A percentile compares a stretch with the other conserved stretches of the same genome.
These are phyloP conservation scores for Centrocercus urophasianus DNA, from an alignment of 2,113 vertebrate species.

Conservation along the genomic window DNA sequence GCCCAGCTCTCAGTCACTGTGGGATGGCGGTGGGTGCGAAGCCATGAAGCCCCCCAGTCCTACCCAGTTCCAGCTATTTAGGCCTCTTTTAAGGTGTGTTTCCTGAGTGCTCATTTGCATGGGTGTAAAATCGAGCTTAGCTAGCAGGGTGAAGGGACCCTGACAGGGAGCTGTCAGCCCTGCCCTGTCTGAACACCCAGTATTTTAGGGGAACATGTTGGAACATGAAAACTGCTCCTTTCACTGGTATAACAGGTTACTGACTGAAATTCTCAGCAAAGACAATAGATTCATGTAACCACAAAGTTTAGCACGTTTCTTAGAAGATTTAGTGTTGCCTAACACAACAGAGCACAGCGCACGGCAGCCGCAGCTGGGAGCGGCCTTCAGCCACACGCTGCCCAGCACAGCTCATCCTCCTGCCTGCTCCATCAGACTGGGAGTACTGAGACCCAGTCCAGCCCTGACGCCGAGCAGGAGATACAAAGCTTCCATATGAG, in stretches of 20 bases:
- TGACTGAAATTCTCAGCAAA: background rate
- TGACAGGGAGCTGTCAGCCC: background rate
- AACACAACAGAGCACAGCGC: background rate
- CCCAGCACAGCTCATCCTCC: background rate
- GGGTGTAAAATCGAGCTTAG: background rate
- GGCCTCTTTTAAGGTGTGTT: background rate
- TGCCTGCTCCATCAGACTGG: background rate
- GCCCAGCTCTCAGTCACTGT: accelerated
- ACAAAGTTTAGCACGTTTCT: background rate
- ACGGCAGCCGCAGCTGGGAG: background rate
- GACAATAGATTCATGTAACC: background rate
- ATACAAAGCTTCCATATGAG: constrained; percentile 42
- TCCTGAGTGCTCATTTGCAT: background rate
- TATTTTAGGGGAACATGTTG: background rate
- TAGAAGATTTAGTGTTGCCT: background rate
- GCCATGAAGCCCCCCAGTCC: background rate
- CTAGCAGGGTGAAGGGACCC: background rate
- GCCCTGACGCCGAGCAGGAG: background rate
- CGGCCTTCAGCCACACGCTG: background rate
- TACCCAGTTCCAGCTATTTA: background rate
- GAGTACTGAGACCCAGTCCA: background rate
- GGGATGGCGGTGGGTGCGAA: background rate
- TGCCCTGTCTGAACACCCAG: background rate
- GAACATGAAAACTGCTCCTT: background rate
- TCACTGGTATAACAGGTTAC: background rate